phyloP scores from a whole-genome alignment of 1,140 invertebrate genomes.

The Anastrepha ludens region DNA sequence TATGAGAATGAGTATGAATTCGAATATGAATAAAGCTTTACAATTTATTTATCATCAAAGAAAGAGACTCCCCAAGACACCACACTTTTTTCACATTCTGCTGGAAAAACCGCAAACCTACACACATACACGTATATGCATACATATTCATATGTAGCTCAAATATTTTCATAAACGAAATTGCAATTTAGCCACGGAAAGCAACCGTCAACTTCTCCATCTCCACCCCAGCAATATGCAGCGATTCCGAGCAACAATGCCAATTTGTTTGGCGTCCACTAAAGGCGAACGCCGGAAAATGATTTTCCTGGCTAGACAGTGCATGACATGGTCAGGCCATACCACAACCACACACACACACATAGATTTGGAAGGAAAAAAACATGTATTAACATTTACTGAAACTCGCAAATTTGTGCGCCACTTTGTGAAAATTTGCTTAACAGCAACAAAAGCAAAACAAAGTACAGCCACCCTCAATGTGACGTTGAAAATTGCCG shows the following conservation, averaged over 20 bases:
- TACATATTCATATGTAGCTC: neutral
- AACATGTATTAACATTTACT: slow-evolving; percentile 17
- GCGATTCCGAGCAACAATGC: slow-evolving; percentile 13
- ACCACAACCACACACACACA: neutral
- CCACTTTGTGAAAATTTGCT: slow-evolving; percentile 35
- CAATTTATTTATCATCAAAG: no score
- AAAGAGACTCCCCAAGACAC: neutral
- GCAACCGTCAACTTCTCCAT: neutral
- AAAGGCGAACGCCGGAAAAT: slow-evolving; percentile 38
- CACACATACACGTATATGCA: no score
- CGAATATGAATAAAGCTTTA: neutral
- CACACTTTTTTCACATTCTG: neutral
- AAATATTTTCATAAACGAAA: neutral
- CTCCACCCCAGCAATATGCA: neutral
- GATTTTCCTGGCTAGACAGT: slow-evolving; percentile 45
- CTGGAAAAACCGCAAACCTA: neutral
- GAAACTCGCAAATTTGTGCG: slow-evolving; percentile 35
- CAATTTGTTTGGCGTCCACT: slow-evolving; percentile 31
- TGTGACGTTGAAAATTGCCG: slow-evolving; percentile 22
- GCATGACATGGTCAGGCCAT: neutral
- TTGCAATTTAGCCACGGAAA: neutral
- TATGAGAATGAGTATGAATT: neutral
- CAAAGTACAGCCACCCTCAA: neutral
- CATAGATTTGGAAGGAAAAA: neutral
- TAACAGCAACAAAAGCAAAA: neutral